These are phyloP conservation scores for Orchesellides sinensis DNA, from an alignment of 2,888 invertebrate species.

Conservation along the genomic window DNA sequence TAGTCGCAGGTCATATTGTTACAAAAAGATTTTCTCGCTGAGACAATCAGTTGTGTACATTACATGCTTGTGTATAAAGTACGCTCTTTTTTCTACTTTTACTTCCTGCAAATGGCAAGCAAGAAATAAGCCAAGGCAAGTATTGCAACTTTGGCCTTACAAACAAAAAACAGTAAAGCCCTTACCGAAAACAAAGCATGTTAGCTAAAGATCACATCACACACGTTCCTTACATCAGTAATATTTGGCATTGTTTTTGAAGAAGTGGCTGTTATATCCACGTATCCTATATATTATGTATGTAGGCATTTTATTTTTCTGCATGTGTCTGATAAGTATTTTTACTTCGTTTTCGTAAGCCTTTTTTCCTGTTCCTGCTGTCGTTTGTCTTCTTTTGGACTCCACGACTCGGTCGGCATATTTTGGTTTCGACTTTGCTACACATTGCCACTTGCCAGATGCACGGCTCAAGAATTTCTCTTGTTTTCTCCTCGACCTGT, in stretches of 20 bases:
- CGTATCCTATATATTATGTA: neutral
- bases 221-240: neutral
- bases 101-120: conserved; percentile 39
- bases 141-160: conserved; percentile 15
- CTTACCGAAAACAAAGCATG: conserved; percentile 3
- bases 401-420: neutral
- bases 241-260: neutral
- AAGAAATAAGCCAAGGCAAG: conserved; percentile 21
- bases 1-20: conserved; percentile 37
- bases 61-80: neutral
- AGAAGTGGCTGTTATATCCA: neutral
- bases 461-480: neutral
- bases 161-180: conserved; percentile 8
- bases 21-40: conserved; percentile 32
- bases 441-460: neutral
- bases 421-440: conserved; percentile 12
- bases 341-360: conserved; percentile 8
- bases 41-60: conserved; percentile 5
- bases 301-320: neutral
- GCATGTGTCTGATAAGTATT: conserved; percentile 4
- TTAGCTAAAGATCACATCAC: conserved; percentile 2
- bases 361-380: neutral
- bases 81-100: conserved; percentile 7
- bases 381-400: conserved; percentile 22
- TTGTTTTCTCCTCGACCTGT: conserved; percentile 24